phyloP scores from a whole-genome alignment of 2,797 vertebrate genomes.

The Bufotes viridis region DNA sequence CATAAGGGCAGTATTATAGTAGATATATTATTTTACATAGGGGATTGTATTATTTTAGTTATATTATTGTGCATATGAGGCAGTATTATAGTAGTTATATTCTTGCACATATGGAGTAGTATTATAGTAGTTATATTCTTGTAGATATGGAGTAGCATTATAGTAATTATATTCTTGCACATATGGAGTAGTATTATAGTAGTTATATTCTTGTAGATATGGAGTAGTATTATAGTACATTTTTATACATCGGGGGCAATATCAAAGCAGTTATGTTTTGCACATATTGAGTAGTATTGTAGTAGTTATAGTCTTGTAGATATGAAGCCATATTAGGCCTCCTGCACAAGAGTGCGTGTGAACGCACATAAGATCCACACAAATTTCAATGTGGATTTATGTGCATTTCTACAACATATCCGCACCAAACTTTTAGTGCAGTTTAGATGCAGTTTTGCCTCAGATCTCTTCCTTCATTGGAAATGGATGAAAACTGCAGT shows the following conservation, averaged over 20 bases:
- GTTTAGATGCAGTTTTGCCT: too few relatives aligned
- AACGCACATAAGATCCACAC: too few relatives aligned
- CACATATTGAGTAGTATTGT: neutral
- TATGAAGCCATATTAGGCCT: neutral
- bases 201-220: neutral
- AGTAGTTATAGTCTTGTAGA: slow-evolving; percentile 1
- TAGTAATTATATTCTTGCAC: too few relatives aligned
- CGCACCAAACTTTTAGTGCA: too few relatives aligned
- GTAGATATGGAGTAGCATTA: neutral
- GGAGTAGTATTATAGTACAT: neutral
- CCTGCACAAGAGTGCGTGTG: too few relatives aligned
- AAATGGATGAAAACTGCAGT: too few relatives aligned
- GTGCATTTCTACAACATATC: too few relatives aligned
- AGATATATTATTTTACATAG: neutral
- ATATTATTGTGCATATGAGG: neutral
- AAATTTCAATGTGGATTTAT: too few relatives aligned
- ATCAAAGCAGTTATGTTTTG: neutral
- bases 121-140: neutral
- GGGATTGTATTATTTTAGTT: neutral
- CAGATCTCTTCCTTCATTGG: too few relatives aligned
- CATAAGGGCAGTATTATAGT: neutral
- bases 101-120: neutral
- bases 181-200: neutral
- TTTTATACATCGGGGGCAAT: neutral
- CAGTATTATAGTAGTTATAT: neutral